Percentiles rank a stretch among this genome's conserved stretches.
Conservation (phyloP, 2,113 vertebrate species). For the Acanthochromis polyacanthus region DNA sequence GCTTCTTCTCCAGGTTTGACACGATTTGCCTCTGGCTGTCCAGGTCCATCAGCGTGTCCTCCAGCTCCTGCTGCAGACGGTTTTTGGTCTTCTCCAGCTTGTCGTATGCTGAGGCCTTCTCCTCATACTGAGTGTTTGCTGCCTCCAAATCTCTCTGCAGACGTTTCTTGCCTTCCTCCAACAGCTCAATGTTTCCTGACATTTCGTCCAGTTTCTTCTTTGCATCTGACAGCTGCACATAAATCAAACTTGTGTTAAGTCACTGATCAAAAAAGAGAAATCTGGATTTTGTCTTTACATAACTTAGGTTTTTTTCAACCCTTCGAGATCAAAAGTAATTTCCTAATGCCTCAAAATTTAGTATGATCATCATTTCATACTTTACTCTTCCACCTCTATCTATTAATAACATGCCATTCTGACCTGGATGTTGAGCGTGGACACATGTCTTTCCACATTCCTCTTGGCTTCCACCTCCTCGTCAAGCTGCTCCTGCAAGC, state of each 20-base stretch:
- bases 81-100: constrained; percentile 98
- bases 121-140: constrained; percentile 91
- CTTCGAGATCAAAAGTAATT: no score
- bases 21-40: constrained; percentile 96
- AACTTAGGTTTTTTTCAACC: neutral
- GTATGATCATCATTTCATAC: neutral
- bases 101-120: constrained; percentile 93
- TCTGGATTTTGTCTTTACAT: neutral
- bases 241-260: neutral
- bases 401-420: neutral
- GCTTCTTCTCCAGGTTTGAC: constrained; percentile 97
- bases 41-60: constrained; percentile 93
- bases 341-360: neutral
- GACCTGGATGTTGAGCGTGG: constrained; percentile 94
- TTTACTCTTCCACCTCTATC: neutral
- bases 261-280: neutral
- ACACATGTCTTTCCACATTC: constrained; percentile 93
- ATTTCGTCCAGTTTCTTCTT: constrained; percentile 95
- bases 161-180: constrained; percentile 95
- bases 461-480: constrained; percentile 95
- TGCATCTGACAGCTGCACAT: constrained; percentile 89
- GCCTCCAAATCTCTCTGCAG: constrained; percentile 93
- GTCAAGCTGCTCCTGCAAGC: constrained; percentile 94
- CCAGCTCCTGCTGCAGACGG: constrained; percentile 95
- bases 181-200: constrained; percentile 85